Conservation (phyloP, 1,140 invertebrate genomes). For the Leptinotarsa lineolata region DNA sequence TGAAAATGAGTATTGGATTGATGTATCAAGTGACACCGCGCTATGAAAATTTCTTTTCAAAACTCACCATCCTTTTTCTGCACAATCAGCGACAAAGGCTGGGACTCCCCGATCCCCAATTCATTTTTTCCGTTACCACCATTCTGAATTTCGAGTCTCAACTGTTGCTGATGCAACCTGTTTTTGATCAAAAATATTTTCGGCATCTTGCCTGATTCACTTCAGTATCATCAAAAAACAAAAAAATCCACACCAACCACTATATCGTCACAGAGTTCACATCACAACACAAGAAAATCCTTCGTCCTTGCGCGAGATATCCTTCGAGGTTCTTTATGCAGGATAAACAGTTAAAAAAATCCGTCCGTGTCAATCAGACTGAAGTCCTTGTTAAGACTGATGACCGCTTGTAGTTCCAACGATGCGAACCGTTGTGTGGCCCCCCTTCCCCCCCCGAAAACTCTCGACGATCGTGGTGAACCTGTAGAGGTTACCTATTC, state of each 20-base stretch:
- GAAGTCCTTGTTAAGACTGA: constrained; percentile 53
- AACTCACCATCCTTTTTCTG: constrained; percentile 58
- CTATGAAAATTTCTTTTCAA: neutral
- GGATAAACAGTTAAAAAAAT: constrained; percentile 11
- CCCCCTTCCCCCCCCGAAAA: constrained; percentile 34
- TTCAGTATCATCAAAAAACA: neutral
- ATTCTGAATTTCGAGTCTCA: constrained; percentile 78
- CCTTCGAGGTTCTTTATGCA: constrained; percentile 13
- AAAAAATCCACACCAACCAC: constrained; percentile 18
- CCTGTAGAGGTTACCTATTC: constrained; percentile 53
- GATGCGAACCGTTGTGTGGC: constrained; percentile 52
- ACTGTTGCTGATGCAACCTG: constrained; percentile 84
- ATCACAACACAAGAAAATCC: constrained; percentile 21
- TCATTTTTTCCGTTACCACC: constrained; percentile 46
- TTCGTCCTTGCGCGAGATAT: neutral
- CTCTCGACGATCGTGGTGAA: constrained; percentile 36
- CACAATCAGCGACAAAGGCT: constrained; percentile 64
- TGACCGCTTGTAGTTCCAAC: constrained; percentile 51
- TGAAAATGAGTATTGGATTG: no score
- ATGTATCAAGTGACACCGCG: no score
- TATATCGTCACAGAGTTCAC: constrained; percentile 10
- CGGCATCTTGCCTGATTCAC: constrained; percentile 68
- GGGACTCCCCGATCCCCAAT: constrained; percentile 50
- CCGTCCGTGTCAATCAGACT: constrained; percentile 31
- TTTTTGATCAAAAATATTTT: constrained; percentile 90